Evolutionary conservation across 30 jellyfish, hydroid and myxozoan genomes (phyloP).

Genomic region (Phacellophora camtschatica): DNA sequence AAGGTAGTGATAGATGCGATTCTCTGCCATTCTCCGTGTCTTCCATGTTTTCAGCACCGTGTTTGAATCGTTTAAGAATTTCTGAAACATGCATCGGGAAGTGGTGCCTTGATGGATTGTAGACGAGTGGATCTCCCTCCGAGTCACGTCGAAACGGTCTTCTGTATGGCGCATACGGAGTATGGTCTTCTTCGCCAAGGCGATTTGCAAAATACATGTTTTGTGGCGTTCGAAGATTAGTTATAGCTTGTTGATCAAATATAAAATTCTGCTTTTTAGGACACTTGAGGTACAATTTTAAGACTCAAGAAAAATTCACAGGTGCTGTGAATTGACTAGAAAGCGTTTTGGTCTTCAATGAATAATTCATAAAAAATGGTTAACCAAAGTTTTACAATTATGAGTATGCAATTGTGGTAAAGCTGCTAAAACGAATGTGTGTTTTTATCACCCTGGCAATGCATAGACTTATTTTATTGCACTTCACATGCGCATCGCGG

Average conservation of each 20-base stretch:
- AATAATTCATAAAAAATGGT: not conserved
- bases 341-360: not conserved
- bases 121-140: conserved; percentile 9
- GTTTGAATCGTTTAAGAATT: conserved; percentile 36
- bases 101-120: conserved; percentile 46
- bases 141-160: not conserved
- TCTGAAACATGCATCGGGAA: conserved; percentile 66
- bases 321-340: conserved; percentile 6
- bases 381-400: not conserved
- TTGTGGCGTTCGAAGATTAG: conserved; percentile 23
- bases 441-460: not conserved
- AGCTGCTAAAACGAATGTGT: not conserved
- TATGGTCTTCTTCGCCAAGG: not conserved
- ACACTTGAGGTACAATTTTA: not conserved
- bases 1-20: conserved; percentile 51
- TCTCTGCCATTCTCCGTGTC: conserved; percentile 53
- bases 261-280: not conserved
- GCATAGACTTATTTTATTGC: not conserved
- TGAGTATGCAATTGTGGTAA: not conserved
- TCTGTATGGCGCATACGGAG: not conserved
- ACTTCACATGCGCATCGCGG: not conserved
- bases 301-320: not conserved
- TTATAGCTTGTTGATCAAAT: not conserved
- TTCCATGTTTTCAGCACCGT: conserved; percentile 17
- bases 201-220: conserved; percentile 4